Percentiles rank a stretch among this genome's conserved stretches.
phyloP scores from a whole-genome alignment of 2,797 vertebrate genomes.

The Tarsius wallacei region DNA sequence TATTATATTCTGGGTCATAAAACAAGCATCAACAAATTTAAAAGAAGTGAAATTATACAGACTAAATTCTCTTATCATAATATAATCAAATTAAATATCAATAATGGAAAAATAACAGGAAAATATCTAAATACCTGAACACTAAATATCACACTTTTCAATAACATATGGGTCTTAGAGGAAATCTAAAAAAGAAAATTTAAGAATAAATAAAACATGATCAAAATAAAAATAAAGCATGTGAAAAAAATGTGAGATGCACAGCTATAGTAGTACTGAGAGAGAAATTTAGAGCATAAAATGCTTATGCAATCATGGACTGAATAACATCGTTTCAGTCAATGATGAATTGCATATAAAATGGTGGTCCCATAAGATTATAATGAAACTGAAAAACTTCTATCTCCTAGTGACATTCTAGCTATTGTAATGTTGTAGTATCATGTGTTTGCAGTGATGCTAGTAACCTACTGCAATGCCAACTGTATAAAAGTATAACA shows the following conservation, averaged over 20 bases:
- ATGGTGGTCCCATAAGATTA: not conserved
- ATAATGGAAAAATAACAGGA: not conserved
- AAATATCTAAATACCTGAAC: slow-evolving; percentile 12
- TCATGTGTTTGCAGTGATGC: not conserved
- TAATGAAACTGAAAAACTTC: not conserved
- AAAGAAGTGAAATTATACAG: not conserved
- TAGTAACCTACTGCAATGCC: not conserved
- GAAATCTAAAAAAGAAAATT: slow-evolving; percentile 9
- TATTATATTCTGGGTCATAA: not conserved
- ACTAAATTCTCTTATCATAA: not conserved
- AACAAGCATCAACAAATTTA: not conserved
- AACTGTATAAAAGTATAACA: not conserved
- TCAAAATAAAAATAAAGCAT: slow-evolving; percentile 20
- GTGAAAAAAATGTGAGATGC: not conserved
- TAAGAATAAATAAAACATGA: not conserved
- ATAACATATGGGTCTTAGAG: not conserved
- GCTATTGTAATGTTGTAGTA: not conserved
- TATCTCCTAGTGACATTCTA: not conserved
- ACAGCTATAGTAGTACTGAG: not conserved
- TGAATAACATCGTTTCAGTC: not conserved
- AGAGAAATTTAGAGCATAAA: slow-evolving; percentile 2
- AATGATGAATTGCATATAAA: not conserved
- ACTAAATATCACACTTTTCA: slow-evolving; percentile 16
- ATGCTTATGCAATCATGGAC: not conserved
- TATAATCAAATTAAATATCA: slow-evolving; percentile 2